Percentiles rank a stretch among this genome's conserved stretches.
Evolutionary conservation across 2,113 vertebrate genomes (phyloP).

Genomic region (Phoenicopterus ruber): DNA sequence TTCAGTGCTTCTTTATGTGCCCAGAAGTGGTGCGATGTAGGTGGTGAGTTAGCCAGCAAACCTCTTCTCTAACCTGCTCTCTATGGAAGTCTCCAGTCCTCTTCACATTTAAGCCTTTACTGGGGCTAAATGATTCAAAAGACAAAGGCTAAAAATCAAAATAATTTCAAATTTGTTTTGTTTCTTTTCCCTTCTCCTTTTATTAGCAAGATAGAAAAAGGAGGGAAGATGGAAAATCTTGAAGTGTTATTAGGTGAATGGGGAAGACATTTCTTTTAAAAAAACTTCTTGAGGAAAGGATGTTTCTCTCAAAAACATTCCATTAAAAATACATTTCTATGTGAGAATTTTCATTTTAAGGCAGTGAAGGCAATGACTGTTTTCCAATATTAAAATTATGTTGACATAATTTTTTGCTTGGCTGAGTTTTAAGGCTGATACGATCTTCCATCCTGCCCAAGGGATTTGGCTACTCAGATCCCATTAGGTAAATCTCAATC

Average conservation of each 20-base stretch:
- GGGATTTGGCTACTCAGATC: neutral
- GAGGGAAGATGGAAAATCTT: neutral
- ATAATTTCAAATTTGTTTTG: neutral
- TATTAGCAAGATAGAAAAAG: neutral
- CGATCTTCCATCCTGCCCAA: neutral
- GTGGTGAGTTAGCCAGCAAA: neutral
- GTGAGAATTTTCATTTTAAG: neutral
- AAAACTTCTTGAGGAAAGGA: neutral
- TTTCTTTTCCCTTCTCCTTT: neutral
- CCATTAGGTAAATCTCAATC: neutral
- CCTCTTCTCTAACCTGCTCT: neutral
- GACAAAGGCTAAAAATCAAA: neutral
- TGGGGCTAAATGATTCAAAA: neutral
- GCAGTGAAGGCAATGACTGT: neutral
- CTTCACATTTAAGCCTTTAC: neutral
- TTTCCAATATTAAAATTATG: neutral
- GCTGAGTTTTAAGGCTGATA: conserved; percentile 1
- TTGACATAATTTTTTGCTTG: neutral
- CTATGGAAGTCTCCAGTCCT: neutral
- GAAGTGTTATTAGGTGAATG: neutral
- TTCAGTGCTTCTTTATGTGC: neutral
- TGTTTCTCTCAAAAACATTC: neutral
- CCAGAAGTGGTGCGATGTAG: neutral
- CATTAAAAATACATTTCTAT: neutral
- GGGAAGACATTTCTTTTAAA: neutral